Conservation (phyloP, 2,797 vertebrate genomes). For the Petrocephalus sullivani region DNA sequence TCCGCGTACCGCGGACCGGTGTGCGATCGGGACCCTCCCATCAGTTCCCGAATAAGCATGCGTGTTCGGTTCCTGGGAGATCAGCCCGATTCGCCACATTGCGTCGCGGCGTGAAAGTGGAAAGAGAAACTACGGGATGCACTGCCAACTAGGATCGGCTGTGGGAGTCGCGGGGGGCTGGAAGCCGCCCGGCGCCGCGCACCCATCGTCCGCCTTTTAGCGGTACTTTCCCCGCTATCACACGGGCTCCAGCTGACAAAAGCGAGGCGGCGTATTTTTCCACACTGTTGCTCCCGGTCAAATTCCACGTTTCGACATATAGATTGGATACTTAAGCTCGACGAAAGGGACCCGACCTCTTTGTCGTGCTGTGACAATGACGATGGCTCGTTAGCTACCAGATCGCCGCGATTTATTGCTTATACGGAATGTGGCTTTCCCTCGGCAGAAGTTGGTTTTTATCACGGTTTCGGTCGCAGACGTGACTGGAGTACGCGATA, state of each 20-base stretch:
- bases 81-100: neutral
- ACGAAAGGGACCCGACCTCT: neutral
- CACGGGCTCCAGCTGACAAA: neutral
- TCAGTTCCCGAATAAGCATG: neutral
- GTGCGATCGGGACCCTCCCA: neutral
- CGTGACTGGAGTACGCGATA: neutral
- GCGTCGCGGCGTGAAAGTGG: neutral
- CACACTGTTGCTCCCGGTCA: neutral
- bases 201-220: neutral
- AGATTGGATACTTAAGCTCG: neutral
- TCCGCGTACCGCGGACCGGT: neutral
- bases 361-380: neutral
- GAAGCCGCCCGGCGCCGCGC: neutral
- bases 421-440: neutral
- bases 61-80: neutral
- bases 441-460: neutral
- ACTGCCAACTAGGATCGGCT: neutral
- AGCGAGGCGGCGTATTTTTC: neutral
- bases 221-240: neutral
- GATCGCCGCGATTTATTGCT: neutral
- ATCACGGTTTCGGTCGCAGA: neutral
- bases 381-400: neutral
- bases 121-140: neutral
- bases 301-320: constrained; percentile 10
- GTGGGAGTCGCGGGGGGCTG: neutral